Conservation (phyloP, 1,140 invertebrate genomes). For the Platyscapa corneri region DNA sequence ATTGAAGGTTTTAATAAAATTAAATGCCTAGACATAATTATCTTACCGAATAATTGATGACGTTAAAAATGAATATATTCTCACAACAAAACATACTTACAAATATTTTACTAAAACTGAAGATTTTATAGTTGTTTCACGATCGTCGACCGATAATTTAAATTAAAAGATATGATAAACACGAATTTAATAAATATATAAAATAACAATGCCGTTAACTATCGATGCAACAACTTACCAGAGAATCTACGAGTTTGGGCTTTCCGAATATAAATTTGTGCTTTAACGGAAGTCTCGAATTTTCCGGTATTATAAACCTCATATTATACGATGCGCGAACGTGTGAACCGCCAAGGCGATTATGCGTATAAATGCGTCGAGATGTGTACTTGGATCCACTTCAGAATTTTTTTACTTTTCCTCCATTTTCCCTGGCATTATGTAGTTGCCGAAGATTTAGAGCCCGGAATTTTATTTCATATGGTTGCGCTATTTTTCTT, state of each 20-base stretch:
- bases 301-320: not conserved
- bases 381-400: slow-evolving; percentile 10
- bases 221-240: not conserved
- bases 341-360: not conserved
- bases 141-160: not conserved
- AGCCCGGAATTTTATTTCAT: not conserved
- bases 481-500: not conserved
- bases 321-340: not conserved
- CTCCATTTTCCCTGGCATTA: not conserved
- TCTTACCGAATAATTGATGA: no score
- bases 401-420: slow-evolving; percentile 5
- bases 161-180: not conserved
- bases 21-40: no score
- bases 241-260: not conserved
- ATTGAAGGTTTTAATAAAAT: no score
- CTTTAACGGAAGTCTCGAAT: not conserved
- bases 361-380: slow-evolving; percentile 23
- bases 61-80: no score
- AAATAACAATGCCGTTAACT: not conserved
- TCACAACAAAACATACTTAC: no score
- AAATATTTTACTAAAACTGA: no score
- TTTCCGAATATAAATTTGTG: not conserved
- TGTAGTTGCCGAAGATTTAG: not conserved
- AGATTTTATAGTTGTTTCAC: not conserved
- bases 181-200: not conserved